These are phyloP conservation scores for Phalanger gymnotis DNA, from an alignment of 2,797 vertebrate species.

Conservation along the genomic window DNA sequence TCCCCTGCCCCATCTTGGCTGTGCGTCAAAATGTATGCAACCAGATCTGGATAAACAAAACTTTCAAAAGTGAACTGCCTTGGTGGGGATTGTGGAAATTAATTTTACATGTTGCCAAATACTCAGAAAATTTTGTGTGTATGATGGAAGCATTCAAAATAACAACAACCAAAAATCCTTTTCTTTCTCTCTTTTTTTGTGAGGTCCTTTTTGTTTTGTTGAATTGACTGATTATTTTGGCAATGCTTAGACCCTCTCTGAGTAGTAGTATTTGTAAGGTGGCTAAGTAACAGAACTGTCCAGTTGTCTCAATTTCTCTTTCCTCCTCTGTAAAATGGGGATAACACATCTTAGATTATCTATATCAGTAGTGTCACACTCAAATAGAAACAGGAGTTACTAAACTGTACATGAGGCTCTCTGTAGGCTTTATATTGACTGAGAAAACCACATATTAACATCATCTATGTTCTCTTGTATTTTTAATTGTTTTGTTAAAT, in stretches of 20 bases:
- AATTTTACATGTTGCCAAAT: neutral
- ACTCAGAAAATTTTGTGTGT: neutral
- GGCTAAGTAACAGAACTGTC: neutral
- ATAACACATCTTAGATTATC: neutral
- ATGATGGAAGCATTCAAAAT: neutral
- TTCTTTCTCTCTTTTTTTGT: neutral
- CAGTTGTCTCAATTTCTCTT: neutral
- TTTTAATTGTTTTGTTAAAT: neutral
- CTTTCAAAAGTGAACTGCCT: neutral
- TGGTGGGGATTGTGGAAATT: neutral
- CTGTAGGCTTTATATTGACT: neutral
- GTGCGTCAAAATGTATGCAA: neutral
- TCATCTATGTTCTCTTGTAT: neutral
- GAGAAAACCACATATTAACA: neutral
- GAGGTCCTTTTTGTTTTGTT: neutral
- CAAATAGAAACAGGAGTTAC: neutral
- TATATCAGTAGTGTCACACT: neutral
- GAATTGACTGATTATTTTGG: neutral
- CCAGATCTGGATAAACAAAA: neutral
- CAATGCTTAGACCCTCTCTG: neutral
- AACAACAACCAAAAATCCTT: neutral
- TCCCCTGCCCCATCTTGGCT: neutral
- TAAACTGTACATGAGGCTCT: neutral
- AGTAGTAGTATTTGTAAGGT: neutral
- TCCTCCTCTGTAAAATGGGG: neutral